Base-by-base conservation (phyloP, 2,888 invertebrate genomes). In the Ptychoptera contaminata region DNA sequence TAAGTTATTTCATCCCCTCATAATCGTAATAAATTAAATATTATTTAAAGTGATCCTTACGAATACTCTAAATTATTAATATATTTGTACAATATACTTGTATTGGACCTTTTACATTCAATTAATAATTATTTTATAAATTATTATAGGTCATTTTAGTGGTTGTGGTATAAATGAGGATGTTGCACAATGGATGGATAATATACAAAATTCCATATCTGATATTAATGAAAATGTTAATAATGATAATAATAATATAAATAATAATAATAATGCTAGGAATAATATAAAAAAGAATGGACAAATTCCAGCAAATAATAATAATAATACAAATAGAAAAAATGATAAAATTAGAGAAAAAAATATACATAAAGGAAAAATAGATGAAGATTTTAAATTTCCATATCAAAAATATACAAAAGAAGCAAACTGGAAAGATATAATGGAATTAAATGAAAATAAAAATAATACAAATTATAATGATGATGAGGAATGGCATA, bases 121-220 rank as follows among this genome's bases (percentile, higher is more conserved):
- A n/a, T n/a, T n/a, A n/a, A n/a, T n/a, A n/a, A 23, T 23, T 23
- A 5, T 23, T 23, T 23, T 23, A 23, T 23, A 23, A 23, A 23
- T n/a, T 35, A n/a, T 16, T 58, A 49, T 61, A 85, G 90, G 86
- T 57, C 85, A 84, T 65, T 77, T 79, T 40, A 80, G 80, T 45
- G 90, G 90, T 29, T 92, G 92, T 61, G 92, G 91, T 45, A 79
- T 88, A 54, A 88, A 81, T 37, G 87, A 88, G 52, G 84, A 88
- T 53, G 77, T 86, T 50, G 77, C 81, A 52, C 80, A 85, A 57
- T 92, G 92, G 91, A 93, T 94, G 93, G 82, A 90, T 56, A 73
- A 75, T 54, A 78, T 94, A 53, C 91, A 91, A 64, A 81, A 80
- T 68, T 79, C 82, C 2, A 82, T 71, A 11, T 73, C 74, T 36